Evolutionary conservation across 2,888 invertebrate genomes (phyloP).

Genomic region (Nowickia ferox): DNA sequence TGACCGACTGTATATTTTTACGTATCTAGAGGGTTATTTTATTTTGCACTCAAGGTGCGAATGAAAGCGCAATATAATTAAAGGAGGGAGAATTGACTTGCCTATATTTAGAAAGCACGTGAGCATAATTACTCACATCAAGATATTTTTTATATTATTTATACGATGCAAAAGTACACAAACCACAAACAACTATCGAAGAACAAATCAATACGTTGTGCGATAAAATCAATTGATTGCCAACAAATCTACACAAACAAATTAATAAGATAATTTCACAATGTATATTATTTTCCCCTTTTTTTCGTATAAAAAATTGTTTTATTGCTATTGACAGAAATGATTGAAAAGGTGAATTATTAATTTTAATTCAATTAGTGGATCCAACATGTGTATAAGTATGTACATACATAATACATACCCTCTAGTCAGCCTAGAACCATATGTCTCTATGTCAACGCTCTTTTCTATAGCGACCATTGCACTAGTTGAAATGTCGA

Average conservation of each 20-base stretch:
- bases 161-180: constrained; percentile 23
- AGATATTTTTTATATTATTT: constrained; percentile 30
- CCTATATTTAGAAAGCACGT: constrained; percentile 81
- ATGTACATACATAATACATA: too few relatives aligned
- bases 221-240: constrained; percentile 44
- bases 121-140: constrained; percentile 78
- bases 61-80: constrained; percentile 41
- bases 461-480: too few relatives aligned
- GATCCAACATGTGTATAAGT: too few relatives aligned
- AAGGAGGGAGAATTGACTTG: constrained; percentile 33
- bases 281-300: background rate
- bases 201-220: constrained; percentile 28
- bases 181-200: constrained; percentile 27
- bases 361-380: too few relatives aligned
- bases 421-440: too few relatives aligned
- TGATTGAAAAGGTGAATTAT: too few relatives aligned
- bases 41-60: constrained; percentile 46
- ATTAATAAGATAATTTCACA: background rate
- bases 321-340: too few relatives aligned
- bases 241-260: constrained; percentile 13
- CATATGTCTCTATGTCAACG: too few relatives aligned
- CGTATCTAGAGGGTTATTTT: constrained; percentile 44
- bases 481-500: too few relatives aligned
- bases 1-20: constrained; percentile 40
- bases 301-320: background rate